Conservation (phyloP, 2,113 vertebrate genomes). For the Sinocyclocheilus anshuiensis region DNA sequence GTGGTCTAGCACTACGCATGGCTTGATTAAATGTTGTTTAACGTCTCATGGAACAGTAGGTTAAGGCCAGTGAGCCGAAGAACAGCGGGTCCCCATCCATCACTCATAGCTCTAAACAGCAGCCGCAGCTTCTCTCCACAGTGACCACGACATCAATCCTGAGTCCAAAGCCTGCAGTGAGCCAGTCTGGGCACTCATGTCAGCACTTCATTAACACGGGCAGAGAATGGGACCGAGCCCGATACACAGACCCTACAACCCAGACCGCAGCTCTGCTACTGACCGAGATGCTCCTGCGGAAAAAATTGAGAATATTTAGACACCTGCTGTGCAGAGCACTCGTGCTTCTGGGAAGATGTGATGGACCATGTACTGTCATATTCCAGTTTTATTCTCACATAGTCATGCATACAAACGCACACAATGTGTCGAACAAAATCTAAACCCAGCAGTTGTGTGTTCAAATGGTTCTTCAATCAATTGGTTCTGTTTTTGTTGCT, state of each 20-base stretch:
- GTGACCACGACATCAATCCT: slow-evolving; percentile 37
- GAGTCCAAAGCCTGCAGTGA: not conserved
- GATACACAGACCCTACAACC: not conserved
- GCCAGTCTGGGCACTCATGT: slow-evolving; percentile 41
- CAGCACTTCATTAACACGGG: slow-evolving; percentile 44
- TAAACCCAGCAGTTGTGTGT: slow-evolving; percentile 50
- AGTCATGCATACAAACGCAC: slow-evolving; percentile 7
- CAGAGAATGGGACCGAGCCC: not conserved
- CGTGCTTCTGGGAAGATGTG: slow-evolving; percentile 54
- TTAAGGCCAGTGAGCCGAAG: slow-evolving; percentile 10
- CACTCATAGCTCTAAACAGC: slow-evolving; percentile 25
- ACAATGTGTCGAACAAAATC: slow-evolving; percentile 33
- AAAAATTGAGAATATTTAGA: slow-evolving; percentile 56
- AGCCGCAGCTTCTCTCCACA: slow-evolving; percentile 2
- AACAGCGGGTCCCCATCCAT: slow-evolving; percentile 35
- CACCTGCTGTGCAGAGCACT: slow-evolving; percentile 58
- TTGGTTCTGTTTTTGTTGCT: too few relatives aligned
- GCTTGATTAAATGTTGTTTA: slow-evolving; percentile 37
- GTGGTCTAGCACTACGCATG: not conserved
- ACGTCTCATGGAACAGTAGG: slow-evolving; percentile 32
- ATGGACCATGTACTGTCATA: slow-evolving; percentile 42
- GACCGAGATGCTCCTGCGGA: slow-evolving; percentile 33
- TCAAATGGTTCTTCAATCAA: slow-evolving; percentile 15
- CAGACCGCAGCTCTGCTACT: slow-evolving; percentile 25
- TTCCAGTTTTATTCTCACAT: slow-evolving; percentile 21